phyloP scores from a whole-genome alignment of 2,797 vertebrate genomes.

The Dromococcyx pavoninus region DNA sequence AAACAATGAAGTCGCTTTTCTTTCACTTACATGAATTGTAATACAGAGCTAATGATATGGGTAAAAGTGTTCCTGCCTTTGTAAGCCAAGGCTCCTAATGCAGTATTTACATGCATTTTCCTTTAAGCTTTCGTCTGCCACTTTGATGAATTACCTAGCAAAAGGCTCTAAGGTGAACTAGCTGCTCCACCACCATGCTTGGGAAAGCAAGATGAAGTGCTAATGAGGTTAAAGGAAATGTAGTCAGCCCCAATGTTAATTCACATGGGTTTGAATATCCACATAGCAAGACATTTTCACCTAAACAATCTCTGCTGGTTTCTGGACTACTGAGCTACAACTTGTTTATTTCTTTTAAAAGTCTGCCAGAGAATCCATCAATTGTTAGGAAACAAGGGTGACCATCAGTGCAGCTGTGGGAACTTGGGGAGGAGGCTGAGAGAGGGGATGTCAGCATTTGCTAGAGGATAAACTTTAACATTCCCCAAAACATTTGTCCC shows the following conservation, averaged over 20 bases:
- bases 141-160: conserved; percentile 35
- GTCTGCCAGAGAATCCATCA: neutral
- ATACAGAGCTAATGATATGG: conserved; percentile 22
- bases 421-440: neutral
- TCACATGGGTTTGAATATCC: conserved; percentile 43
- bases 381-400: neutral
- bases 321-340: conserved; percentile 43
- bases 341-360: conserved; percentile 2
- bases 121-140: conserved; percentile 27
- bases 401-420: neutral
- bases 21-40: neutral
- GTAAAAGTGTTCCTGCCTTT: conserved; percentile 14
- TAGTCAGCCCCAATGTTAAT: conserved; percentile 63
- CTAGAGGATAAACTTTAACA: neutral
- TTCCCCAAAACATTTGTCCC: neutral
- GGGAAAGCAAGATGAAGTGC: conserved; percentile 68
- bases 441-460: neutral
- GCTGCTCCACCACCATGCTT: conserved; percentile 61
- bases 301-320: conserved; percentile 18
- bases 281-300: conserved; percentile 21
- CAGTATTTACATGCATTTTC: conserved; percentile 40
- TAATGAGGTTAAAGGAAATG: conserved; percentile 54
- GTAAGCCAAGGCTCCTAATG: conserved; percentile 36
- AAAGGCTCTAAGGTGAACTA: conserved; percentile 27
- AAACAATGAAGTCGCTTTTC: neutral